Base-by-base conservation (phyloP, 2,113 vertebrate species). In the Cryptotis parvus region DNA sequence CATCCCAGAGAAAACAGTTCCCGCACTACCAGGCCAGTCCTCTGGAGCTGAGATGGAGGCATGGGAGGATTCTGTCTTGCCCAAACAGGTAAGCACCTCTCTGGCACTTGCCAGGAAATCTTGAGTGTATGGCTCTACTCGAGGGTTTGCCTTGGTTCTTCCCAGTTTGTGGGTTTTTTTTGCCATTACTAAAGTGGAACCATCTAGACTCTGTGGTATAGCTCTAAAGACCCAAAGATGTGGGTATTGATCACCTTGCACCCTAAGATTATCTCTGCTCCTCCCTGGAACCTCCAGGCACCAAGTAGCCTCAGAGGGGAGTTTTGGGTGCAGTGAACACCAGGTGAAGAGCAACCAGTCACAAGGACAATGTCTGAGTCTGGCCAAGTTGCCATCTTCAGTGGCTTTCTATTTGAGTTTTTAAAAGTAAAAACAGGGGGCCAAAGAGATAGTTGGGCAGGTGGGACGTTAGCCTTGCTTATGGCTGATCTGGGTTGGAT, bases 31-130 rank as follows among this genome's bases (percentile, higher is more conserved):
- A 22, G 88, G 82, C 86, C 83, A 80, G 63, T n/a, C 72, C 78
- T 80, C 78, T 55, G 78, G 78, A 49, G 87, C 61, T 52, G 78
- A 65, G 78, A 73, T 18, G 69, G 45, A 92, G 82, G 39, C 74
- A 69, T 52, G 41, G 43, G 70, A 87, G 94, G 58, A 79, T 86
- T 87, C 83, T n/a, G 9, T 72, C 78, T 65, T 75, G 78, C 89
- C 80, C 35, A 29, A 10, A 73, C 37, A 20, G 43, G 45, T 82
- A 79, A 87, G 74, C 39, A 87, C 55, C 55, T n/a, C 33, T n/a
- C 31, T 73, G 61, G 87, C 20, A 4, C 85, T 69, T 58, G 73
- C 65, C 75, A 45, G 89, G 73, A 76, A 58, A 4, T 31, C 43
- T 29, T 66, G 3, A 15, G 61, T 24, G 4, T 7, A 22, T 12